Evolutionary conservation across 2,888 invertebrate species (phyloP).

Genomic region (Dynastes grantii): DNA sequence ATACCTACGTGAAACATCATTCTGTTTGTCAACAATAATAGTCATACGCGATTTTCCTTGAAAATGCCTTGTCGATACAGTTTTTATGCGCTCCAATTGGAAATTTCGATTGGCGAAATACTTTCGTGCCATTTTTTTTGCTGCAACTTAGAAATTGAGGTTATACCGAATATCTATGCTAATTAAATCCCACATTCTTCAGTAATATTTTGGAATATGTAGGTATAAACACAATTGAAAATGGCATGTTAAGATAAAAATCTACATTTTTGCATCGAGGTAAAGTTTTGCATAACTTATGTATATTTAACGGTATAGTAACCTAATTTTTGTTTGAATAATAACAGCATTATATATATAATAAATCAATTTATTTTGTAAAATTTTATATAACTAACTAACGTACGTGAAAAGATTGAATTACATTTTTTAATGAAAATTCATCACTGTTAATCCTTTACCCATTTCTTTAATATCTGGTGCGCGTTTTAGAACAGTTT

Average conservation of each 20-base stretch:
- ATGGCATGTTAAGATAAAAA: background rate
- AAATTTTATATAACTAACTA: too few species aligned
- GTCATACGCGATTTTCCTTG: slow-evolving; percentile 3
- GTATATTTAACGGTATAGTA: too few species aligned
- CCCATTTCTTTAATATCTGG: too few species aligned
- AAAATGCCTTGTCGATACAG: slow-evolving; percentile 7
- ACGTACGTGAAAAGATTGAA: too few species aligned
- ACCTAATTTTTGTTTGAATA: too few species aligned
- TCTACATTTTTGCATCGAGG: too few species aligned
- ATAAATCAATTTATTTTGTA: too few species aligned
- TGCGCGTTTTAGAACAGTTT: too few species aligned
- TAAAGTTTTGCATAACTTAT: too few species aligned
- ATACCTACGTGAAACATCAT: slow-evolving; percentile 22
- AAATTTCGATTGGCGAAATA: slow-evolving; percentile 5
- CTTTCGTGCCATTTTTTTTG: background rate
- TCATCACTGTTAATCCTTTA: too few species aligned
- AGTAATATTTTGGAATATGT: slow-evolving; percentile 8
- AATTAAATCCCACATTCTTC: slow-evolving; percentile 19
- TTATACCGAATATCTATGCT: slow-evolving; percentile 1
- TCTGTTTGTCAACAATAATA: slow-evolving; percentile 13
- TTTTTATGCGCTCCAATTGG: background rate
- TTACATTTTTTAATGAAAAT: too few species aligned
- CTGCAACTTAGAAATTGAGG: slow-evolving; percentile 17
- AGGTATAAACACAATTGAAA: background rate
- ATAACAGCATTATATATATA: too few species aligned